Evolutionary conservation across 2,888 invertebrate genomes (phyloP).

Genomic region (Xylota sylvarum): DNA sequence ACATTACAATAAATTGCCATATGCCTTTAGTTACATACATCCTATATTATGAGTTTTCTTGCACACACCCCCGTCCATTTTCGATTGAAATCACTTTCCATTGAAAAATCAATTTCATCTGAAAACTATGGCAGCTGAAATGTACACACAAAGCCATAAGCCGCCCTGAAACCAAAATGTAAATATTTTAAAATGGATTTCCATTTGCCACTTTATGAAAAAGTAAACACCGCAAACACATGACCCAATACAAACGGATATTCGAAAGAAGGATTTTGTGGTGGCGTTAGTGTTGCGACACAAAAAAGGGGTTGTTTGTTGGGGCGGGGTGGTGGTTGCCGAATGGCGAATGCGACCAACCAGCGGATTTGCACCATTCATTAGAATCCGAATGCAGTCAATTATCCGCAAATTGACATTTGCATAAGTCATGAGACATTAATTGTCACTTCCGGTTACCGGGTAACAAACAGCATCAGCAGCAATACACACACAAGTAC

Average conservation of each 20-base stretch:
- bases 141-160: conserved; percentile 7
- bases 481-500: conserved; percentile 8
- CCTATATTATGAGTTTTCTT: no score
- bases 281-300: conserved; percentile 30
- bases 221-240: conserved; percentile 48
- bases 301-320: not conserved
- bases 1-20: no score
- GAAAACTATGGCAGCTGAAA: not conserved
- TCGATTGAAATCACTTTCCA: not conserved
- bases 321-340: no score
- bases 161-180: conserved; percentile 36
- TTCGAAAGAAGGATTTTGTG: conserved; percentile 24
- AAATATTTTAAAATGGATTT: conserved; percentile 54
- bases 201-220: conserved; percentile 47
- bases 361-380: conserved; percentile 25
- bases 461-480: conserved; percentile 26
- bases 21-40: no score
- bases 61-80: not conserved
- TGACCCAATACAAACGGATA: conserved; percentile 41
- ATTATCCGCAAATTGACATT: conserved; percentile 63
- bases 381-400: conserved; percentile 57
- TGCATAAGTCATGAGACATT: conserved; percentile 67
- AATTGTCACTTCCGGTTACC: conserved; percentile 60
- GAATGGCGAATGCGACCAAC: not conserved
- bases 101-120: conserved; percentile 20